Evolutionary conservation across 2,797 vertebrate genomes (phyloP).

Genomic region (Furcifer pardalis): DNA sequence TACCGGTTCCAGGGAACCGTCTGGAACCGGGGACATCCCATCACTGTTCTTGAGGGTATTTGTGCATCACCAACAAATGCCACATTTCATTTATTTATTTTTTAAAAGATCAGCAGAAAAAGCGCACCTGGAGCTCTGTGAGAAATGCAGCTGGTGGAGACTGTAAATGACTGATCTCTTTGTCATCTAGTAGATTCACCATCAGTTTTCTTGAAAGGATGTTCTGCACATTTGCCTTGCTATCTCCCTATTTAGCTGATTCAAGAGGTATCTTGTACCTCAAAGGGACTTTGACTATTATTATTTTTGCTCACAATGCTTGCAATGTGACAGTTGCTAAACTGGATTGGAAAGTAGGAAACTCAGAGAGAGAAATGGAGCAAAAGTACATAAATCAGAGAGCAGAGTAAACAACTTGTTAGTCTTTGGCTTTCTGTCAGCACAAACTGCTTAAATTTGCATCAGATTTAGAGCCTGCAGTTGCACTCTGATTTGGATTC

Average conservation of each 20-base stretch:
- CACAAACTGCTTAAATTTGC: conserved; percentile 54
- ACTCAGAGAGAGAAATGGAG: conserved; percentile 19
- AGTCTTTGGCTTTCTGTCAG: conserved; percentile 49
- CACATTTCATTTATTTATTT: conserved; percentile 18
- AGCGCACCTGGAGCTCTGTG: conserved; percentile 25
- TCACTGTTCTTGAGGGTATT: conserved; percentile 4
- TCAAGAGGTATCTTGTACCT: conserved; percentile 29
- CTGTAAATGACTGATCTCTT: conserved; percentile 38
- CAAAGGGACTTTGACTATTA: conserved; percentile 3
- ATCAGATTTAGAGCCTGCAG: conserved; percentile 38
- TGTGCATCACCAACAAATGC: conserved; percentile 17
- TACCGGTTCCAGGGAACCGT: too few relatives aligned
- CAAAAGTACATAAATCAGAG: conserved; percentile 33
- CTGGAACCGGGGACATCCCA: too few relatives aligned
- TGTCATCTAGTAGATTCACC: conserved; percentile 39
- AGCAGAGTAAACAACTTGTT: conserved; percentile 39
- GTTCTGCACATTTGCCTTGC: neutral
- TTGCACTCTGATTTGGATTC: neutral
- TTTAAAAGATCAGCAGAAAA: conserved; percentile 43
- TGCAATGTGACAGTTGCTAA: neutral
- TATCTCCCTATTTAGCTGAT: neutral
- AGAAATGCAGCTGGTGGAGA: conserved; percentile 5
- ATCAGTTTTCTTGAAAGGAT: conserved; percentile 40
- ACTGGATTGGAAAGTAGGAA: conserved; percentile 40
- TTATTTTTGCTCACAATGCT: neutral